Conservation (phyloP, 2,113 vertebrate genomes). For the Epinephelus lanceolatus region DNA sequence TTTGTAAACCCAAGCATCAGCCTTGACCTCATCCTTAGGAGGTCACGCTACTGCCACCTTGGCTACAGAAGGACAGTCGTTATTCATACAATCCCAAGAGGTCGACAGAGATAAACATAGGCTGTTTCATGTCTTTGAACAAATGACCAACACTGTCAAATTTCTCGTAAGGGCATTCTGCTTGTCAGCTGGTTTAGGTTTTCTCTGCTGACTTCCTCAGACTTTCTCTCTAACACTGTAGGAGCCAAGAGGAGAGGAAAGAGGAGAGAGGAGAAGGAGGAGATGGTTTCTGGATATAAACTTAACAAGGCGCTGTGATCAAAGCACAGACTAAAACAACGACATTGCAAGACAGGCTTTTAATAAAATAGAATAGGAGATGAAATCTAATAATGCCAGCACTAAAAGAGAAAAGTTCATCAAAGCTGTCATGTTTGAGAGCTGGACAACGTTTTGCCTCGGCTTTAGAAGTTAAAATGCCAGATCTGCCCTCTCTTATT, state of each 20-base stretch:
- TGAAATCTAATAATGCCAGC: conserved; percentile 19
- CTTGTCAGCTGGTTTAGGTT: background rate
- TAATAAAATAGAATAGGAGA: conserved; percentile 29
- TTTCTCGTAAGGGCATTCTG: background rate
- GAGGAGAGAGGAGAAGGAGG: conserved; percentile 6
- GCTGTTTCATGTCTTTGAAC: background rate
- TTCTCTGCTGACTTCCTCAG: background rate
- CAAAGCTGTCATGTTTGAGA: conserved; percentile 24
- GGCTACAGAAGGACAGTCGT: background rate
- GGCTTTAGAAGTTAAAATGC: background rate
- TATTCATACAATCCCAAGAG: background rate
- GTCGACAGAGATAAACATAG: background rate
- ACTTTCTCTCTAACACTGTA: background rate
- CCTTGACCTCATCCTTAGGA: background rate
- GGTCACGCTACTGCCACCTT: background rate
- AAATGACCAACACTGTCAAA: background rate
- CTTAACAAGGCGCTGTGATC: conserved; percentile 12
- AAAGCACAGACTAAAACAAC: conserved; percentile 9
- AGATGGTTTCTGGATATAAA: conserved; percentile 16
- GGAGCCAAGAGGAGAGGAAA: background rate
- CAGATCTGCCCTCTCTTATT: conserved; percentile 3
- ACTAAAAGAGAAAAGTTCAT: conserved; percentile 33
- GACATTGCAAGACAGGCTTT: conserved; percentile 18
- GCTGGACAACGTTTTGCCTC: background rate
- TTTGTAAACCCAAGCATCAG: background rate